Percentiles rank a stretch among this genome's conserved stretches.
Evolutionary conservation across 2,113 vertebrate species (phyloP).

Genomic region (Regulus satrapa): DNA sequence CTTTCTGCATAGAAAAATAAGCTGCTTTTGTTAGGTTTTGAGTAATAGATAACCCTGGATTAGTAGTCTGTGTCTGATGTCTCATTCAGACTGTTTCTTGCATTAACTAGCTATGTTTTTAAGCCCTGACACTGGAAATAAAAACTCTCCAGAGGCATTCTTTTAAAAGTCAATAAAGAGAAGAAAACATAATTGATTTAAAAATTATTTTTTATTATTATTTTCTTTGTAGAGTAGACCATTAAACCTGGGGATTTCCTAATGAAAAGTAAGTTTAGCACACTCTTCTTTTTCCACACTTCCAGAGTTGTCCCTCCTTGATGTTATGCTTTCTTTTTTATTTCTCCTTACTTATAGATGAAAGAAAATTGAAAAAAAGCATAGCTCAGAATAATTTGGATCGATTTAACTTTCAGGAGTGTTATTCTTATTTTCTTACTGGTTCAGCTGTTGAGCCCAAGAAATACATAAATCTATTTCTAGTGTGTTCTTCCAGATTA

Average conservation of each 20-base stretch:
- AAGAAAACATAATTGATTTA: conserved; percentile 15
- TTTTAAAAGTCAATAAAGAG: conserved; percentile 3
- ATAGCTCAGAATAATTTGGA: background rate
- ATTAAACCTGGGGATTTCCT: background rate
- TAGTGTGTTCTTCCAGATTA: background rate
- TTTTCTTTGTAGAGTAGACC: background rate
- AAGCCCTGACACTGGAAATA: background rate
- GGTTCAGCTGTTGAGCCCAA: background rate
- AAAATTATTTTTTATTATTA: background rate
- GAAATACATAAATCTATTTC: background rate
- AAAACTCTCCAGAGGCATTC: background rate
- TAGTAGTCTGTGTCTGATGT: background rate
- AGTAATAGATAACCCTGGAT: background rate
- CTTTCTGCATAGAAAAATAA: background rate
- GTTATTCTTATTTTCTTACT: background rate
- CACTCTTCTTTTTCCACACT: background rate
- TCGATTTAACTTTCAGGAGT: background rate
- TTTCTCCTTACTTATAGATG: background rate
- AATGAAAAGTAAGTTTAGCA: background rate
- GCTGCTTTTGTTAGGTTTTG: background rate
- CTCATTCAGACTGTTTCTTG: conserved; percentile 1
- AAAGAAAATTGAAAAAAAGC: background rate
- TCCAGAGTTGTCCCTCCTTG: background rate
- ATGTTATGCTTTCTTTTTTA: background rate
- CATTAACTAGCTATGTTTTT: background rate